Evolutionary conservation across 2,113 vertebrate species (phyloP).

Genomic region (Cyphomyrus plagiostoma): DNA sequence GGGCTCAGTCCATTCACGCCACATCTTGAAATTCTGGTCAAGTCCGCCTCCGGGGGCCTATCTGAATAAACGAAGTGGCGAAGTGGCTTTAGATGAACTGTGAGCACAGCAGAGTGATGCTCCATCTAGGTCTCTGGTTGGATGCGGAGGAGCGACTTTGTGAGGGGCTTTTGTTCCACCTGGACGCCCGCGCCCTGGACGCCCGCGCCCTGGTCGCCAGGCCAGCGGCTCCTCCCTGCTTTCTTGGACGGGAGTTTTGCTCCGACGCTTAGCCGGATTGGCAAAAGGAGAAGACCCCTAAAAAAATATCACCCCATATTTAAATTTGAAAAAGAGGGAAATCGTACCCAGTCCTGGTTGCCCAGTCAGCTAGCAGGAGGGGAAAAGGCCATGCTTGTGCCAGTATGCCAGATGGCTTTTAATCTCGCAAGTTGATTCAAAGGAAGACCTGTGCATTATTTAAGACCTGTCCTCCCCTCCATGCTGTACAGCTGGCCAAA

Average conservation of each 20-base stretch:
- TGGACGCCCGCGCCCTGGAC: too few relatives aligned
- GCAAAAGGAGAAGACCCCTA: not conserved
- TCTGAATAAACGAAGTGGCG: not conserved
- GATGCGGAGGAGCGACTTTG: not conserved
- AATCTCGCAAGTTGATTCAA: not conserved
- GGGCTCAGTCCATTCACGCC: not conserved
- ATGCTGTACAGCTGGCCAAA: constrained; percentile 1
- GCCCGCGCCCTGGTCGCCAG: not conserved
- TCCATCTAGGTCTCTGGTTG: not conserved
- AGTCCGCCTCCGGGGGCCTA: not conserved
- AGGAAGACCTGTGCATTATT: constrained; percentile 7
- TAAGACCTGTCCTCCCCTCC: not conserved
- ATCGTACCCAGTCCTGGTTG: not conserved
- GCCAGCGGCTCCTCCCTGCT: not conserved
- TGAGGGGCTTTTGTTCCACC: constrained; percentile 7
- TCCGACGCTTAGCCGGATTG: not conserved
- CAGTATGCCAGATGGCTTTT: constrained; percentile 8
- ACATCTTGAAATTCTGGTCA: constrained; percentile 5
- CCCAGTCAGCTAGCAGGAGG: not conserved
- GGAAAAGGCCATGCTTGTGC: constrained; percentile 4
- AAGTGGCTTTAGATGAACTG: not conserved
- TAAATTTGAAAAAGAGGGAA: not conserved
- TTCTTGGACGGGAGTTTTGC: not conserved
- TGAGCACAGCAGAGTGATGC: not conserved
- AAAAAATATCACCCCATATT: not conserved